phyloP scores from a whole-genome alignment of 2,888 invertebrate genomes.

The Yponomeuta malinellus region DNA sequence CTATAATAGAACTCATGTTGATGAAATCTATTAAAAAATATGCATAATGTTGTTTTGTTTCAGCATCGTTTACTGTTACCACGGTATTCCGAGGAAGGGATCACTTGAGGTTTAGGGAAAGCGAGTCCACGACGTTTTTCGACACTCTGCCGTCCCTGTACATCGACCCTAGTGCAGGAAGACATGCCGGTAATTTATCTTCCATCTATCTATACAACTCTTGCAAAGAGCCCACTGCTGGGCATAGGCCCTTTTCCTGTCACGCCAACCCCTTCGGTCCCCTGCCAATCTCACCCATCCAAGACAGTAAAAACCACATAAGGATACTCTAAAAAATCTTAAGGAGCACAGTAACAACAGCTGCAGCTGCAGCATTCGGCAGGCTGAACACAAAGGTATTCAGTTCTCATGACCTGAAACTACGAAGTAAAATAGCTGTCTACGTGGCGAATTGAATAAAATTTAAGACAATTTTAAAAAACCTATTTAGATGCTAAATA shows the following conservation, averaged over 20 bases:
- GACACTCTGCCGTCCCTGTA: background rate
- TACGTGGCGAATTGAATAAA: too few species aligned
- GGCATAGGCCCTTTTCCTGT: background rate
- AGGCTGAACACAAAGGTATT: too few species aligned
- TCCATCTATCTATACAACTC: background rate
- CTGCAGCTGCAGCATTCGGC: too few species aligned
- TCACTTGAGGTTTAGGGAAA: background rate
- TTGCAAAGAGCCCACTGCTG: background rate
- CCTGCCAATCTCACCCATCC: too few species aligned
- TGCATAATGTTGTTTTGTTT: background rate
- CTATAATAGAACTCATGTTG: background rate
- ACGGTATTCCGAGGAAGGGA: constrained; percentile 9
- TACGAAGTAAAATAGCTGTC: too few species aligned
- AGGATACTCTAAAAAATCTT: too few species aligned
- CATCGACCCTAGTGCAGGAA: constrained; percentile 8
- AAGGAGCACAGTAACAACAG: too few species aligned
- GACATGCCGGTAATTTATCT: constrained; percentile 8
- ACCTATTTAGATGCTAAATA: too few species aligned
- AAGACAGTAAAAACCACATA: too few species aligned
- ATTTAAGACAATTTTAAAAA: too few species aligned
- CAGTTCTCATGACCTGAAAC: too few species aligned
- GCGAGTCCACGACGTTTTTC: background rate
- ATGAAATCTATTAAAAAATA: background rate
- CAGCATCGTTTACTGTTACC: constrained; percentile 5
- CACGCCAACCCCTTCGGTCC: too few species aligned